phyloP scores from a whole-genome alignment of 1,140 invertebrate genomes.

The Cherax destructor region DNA sequence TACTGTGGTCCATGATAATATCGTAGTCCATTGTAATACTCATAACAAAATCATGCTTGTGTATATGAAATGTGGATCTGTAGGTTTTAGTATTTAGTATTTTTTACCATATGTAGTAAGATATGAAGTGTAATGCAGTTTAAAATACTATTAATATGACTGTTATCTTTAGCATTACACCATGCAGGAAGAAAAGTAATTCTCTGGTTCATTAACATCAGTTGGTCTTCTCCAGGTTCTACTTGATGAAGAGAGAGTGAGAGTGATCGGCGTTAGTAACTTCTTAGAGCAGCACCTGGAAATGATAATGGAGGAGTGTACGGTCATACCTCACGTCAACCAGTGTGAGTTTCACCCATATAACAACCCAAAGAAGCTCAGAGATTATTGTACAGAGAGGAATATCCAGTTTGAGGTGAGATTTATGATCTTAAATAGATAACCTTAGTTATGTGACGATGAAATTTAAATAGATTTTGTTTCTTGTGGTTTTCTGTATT shows the following conservation, averaged over 20 bases:
- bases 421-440: background rate
- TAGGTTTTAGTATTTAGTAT: background rate
- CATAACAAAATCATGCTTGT: no score
- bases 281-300: constrained; percentile 75
- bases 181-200: no score
- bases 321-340: constrained; percentile 75
- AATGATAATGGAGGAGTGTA: constrained; percentile 73
- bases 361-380: constrained; percentile 74
- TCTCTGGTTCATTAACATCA: background rate
- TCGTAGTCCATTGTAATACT: no score
- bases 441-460: no score
- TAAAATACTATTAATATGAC: no score
- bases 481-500: no score
- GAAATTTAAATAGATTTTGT: no score
- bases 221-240: constrained; percentile 61
- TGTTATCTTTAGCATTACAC: no score
- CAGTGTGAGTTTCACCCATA: constrained; percentile 77
- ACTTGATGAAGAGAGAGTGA: constrained; percentile 74
- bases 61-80: background rate
- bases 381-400: constrained; percentile 75
- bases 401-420: constrained; percentile 75
- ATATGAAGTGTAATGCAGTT: background rate
- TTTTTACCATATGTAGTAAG: background rate
- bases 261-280: constrained; percentile 76
- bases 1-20: no score